phyloP scores from a whole-genome alignment of 2,113 vertebrate species.

The Lepisosteus oculatus region DNA sequence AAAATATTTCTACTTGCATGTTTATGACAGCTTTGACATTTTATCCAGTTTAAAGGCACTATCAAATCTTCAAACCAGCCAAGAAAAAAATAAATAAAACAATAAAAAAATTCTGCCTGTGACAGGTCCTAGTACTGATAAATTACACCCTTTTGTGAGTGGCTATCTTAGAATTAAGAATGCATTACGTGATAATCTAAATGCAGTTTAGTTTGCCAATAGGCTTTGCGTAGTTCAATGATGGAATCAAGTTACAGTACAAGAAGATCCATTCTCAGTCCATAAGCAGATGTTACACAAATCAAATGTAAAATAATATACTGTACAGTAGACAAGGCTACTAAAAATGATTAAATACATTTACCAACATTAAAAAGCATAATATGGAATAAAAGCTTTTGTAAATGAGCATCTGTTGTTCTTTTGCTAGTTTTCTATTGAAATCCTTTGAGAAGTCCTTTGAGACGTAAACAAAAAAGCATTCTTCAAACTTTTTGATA shows the following conservation, averaged over 20 bases:
- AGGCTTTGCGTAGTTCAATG: too few species aligned
- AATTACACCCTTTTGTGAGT: slow-evolving; percentile 10
- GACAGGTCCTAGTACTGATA: background rate
- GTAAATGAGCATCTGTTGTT: too few species aligned
- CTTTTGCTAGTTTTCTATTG: too few species aligned
- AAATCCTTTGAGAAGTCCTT: background rate
- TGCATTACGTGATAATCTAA: slow-evolving; percentile 31
- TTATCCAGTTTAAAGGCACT: slow-evolving; percentile 32
- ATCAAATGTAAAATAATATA: background rate
- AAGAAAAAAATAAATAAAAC: slow-evolving; percentile 18
- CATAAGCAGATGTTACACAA: slow-evolving; percentile 4
- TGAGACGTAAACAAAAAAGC: background rate
- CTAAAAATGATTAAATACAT: too few species aligned
- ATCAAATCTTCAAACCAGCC: slow-evolving; percentile 25
- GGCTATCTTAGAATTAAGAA: slow-evolving; percentile 33
- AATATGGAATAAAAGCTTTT: too few species aligned
- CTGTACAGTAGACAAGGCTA: too few species aligned
- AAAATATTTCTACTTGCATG: slow-evolving; percentile 16
- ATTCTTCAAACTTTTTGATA: background rate
- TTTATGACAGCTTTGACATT: slow-evolving; percentile 35
- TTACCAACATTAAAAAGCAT: too few species aligned
- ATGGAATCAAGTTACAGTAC: too few species aligned
- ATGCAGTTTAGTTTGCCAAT: background rate
- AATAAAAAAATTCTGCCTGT: slow-evolving; percentile 8
- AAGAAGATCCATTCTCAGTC: too few species aligned